phyloP scores from a whole-genome alignment of 2,888 invertebrate species.

The Hydroisotoma schaefferi region DNA sequence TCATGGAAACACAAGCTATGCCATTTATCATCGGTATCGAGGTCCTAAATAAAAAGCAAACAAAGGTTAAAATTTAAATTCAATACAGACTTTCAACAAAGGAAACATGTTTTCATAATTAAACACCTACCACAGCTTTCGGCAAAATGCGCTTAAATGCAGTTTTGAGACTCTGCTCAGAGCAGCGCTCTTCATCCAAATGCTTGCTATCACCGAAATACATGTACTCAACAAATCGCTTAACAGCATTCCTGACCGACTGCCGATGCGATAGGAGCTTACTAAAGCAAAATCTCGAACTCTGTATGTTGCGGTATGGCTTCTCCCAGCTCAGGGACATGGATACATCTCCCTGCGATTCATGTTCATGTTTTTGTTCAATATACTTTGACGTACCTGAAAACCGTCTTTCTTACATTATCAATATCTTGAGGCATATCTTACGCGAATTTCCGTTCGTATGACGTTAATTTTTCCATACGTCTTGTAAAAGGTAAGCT shows the following conservation, averaged over 20 bases:
- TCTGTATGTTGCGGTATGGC: conserved; percentile 23
- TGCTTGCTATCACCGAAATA: neutral
- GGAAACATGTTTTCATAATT: too few relatives aligned
- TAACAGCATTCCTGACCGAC: conserved; percentile 8
- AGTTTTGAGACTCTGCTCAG: neutral
- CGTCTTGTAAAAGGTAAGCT: conserved; percentile 5
- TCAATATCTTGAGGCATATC: neutral
- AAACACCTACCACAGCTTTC: conserved; percentile 14
- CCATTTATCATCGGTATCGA: conserved; percentile 2
- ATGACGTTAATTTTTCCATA: neutral
- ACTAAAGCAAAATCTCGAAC: conserved; percentile 38
- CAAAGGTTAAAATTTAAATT: too few relatives aligned
- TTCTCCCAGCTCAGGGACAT: too few relatives aligned
- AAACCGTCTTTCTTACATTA: neutral
- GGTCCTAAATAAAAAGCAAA: conserved; percentile 16
- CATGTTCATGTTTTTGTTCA: too few relatives aligned
- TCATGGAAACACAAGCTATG: neutral
- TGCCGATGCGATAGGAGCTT: conserved; percentile 14
- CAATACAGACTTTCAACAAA: too few relatives aligned
- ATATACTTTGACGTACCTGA: neutral
- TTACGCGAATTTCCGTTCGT: neutral
- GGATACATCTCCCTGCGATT: too few relatives aligned
- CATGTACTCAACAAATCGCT: conserved; percentile 10
- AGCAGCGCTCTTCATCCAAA: neutral
- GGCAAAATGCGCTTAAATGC: conserved; percentile 11